phyloP scores from a whole-genome alignment of 2,888 invertebrate species.

The Protonemura montana region DNA sequence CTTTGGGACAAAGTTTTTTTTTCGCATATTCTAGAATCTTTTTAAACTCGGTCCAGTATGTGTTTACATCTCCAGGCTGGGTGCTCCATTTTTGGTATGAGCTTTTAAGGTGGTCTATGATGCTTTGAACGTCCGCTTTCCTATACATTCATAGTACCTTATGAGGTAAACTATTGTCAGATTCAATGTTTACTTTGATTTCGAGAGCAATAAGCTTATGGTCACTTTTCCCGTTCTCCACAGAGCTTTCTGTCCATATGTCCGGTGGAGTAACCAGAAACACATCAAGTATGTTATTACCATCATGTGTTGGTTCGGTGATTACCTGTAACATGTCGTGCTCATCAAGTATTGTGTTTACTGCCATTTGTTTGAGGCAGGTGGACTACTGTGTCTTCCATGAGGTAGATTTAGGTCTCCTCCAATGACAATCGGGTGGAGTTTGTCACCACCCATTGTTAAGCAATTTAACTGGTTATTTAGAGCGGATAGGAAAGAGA shows the following conservation, averaged over 20 bases:
- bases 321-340: conserved; percentile 1
- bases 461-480: background rate
- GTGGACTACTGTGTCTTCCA: background rate
- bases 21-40: background rate
- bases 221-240: background rate
- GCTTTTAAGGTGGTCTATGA: background rate
- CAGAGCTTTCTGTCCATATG: background rate
- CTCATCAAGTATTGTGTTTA: background rate
- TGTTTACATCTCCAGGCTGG: background rate
- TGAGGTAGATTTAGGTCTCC: conserved; percentile 26
- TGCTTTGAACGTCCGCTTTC: background rate
- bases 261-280: background rate
- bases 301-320: conserved; percentile 14
- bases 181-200: background rate
- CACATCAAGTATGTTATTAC: conserved; percentile 19
- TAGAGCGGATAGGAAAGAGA: background rate
- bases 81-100: background rate
- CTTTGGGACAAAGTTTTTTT: background rate
- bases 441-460: background rate
- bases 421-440: background rate
- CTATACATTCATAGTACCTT: conserved; percentile 10
- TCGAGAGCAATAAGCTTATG: background rate
- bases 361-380: background rate
- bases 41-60: background rate
- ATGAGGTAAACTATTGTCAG: background rate